phyloP scores from a whole-genome alignment of 2,888 invertebrate species.

The Tethea ocularis region DNA sequence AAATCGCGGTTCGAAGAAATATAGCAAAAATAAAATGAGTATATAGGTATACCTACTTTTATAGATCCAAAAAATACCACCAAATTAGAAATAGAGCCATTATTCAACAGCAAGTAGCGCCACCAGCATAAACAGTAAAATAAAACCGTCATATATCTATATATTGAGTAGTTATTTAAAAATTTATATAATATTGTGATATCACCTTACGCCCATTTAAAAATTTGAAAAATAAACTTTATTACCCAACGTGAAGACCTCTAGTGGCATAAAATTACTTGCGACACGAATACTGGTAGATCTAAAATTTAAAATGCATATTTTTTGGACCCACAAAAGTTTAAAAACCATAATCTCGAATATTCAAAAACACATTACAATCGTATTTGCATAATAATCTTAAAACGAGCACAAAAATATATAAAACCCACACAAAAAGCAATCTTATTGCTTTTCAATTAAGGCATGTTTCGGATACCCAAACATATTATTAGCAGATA shows the following conservation, averaged over 20 bases:
- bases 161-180: too few relatives aligned
- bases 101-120: too few relatives aligned
- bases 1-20: background rate
- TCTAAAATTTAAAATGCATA: background rate
- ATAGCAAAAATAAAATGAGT: background rate
- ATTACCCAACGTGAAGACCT: too few relatives aligned
- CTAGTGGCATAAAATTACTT: too few relatives aligned
- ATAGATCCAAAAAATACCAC: background rate
- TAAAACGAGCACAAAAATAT: constrained; percentile 25
- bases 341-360: constrained; percentile 13
- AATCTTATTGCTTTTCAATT: constrained; percentile 51
- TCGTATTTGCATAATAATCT: constrained; percentile 19
- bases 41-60: background rate
- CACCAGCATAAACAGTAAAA: too few relatives aligned
- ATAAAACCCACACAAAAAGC: constrained; percentile 33
- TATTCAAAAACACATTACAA: background rate
- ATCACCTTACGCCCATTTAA: too few relatives aligned
- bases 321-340: constrained; percentile 8
- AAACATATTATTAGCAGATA: background rate
- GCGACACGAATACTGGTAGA: background rate
- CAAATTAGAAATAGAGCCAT: too few relatives aligned
- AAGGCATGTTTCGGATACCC: constrained; percentile 36
- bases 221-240: too few relatives aligned
- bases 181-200: too few relatives aligned
- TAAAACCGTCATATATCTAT: too few relatives aligned